These are phyloP conservation scores for Cantharis nigra DNA, from an alignment of 2,888 invertebrate species.

Conservation along the genomic window DNA sequence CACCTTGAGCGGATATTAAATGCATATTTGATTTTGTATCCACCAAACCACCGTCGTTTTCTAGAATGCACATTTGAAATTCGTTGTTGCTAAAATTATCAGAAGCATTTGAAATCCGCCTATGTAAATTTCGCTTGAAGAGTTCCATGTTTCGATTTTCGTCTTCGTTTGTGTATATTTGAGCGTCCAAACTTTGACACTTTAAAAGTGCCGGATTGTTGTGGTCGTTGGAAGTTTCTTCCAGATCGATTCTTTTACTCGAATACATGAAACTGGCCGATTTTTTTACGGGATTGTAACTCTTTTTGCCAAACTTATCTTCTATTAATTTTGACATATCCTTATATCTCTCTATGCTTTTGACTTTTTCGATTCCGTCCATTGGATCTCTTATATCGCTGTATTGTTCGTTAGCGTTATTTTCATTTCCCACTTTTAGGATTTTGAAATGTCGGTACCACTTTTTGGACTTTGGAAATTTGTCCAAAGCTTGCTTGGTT, in stretches of 20 bases:
- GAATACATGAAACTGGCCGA: slow-evolving; percentile 53
- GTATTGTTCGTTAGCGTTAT: slow-evolving; percentile 39
- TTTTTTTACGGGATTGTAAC: slow-evolving; percentile 51
- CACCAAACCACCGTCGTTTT: slow-evolving; percentile 39
- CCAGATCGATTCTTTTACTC: slow-evolving; percentile 45
- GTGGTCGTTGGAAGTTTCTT: slow-evolving; percentile 38
- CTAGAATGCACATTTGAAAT: slow-evolving; percentile 50
- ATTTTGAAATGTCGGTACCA: slow-evolving; percentile 69
- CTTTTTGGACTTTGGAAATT: slow-evolving; percentile 64
- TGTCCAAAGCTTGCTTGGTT: slow-evolving; percentile 47
- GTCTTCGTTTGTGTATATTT: slow-evolving; percentile 41
- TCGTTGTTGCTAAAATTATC: slow-evolving; percentile 45
- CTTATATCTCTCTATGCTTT: slow-evolving; percentile 72
- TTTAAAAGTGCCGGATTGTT: slow-evolving; percentile 46
- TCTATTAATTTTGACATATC: slow-evolving; percentile 74
- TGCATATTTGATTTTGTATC: slow-evolving; percentile 30
- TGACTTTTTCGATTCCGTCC: slow-evolving; percentile 67
- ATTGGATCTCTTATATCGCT: slow-evolving; percentile 62
- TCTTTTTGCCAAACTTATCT: slow-evolving; percentile 64
- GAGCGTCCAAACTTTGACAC: slow-evolving; percentile 50
- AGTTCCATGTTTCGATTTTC: slow-evolving; percentile 11
- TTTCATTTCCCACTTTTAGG: slow-evolving; percentile 57
- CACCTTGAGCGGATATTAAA: slow-evolving; percentile 31
- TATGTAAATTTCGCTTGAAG: slow-evolving; percentile 11
- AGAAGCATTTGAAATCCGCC: slow-evolving; percentile 39